These are phyloP conservation scores for Scaptomyza cyrtandrae DNA, from an alignment of 2,888 invertebrate species.

Conservation along the genomic window DNA sequence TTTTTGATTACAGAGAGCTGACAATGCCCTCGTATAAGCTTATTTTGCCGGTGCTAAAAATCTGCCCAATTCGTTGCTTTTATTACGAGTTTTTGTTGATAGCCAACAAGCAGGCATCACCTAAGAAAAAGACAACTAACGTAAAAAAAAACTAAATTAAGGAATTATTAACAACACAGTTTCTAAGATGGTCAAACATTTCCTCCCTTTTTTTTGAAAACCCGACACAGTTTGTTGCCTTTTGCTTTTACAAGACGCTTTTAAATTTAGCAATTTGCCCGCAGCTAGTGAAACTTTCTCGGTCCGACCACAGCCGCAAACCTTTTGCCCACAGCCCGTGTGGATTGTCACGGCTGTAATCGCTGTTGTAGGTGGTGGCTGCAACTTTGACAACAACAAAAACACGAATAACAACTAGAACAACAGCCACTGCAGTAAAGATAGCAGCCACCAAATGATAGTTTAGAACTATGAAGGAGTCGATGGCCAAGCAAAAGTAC, in stretches of 20 bases:
- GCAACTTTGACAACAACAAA: slow-evolving; percentile 43
- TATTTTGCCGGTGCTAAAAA: slow-evolving; percentile 26
- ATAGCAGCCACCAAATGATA: slow-evolving; percentile 52
- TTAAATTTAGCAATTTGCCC: slow-evolving; percentile 77
- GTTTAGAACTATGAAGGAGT: slow-evolving; percentile 53
- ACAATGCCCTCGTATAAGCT: slow-evolving; percentile 18
- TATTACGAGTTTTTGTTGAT: too few relatives aligned
- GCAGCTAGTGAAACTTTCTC: slow-evolving; percentile 29
- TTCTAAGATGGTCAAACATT: slow-evolving; percentile 67
- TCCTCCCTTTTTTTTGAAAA: slow-evolving; percentile 18
- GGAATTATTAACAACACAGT: slow-evolving; percentile 23
- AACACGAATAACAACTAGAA: slow-evolving; percentile 8
- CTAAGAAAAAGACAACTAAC: neutral
- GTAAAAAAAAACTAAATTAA: slow-evolving; percentile 8
- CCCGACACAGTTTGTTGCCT: slow-evolving; percentile 34
- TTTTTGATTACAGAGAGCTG: too few relatives aligned
- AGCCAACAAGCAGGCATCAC: slow-evolving; percentile 12
- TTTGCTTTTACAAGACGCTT: slow-evolving; percentile 62
- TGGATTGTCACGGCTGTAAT: slow-evolving; percentile 73
- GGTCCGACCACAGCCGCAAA: slow-evolving; percentile 48
- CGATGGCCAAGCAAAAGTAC: slow-evolving; percentile 65
- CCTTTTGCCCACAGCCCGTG: slow-evolving; percentile 32
- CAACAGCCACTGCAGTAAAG: slow-evolving; percentile 42
- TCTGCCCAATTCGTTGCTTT: slow-evolving; percentile 59
- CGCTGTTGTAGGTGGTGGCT: slow-evolving; percentile 63